Base-by-base conservation (phyloP, 2,888 invertebrate species). In the Dusona sp. region DNA sequence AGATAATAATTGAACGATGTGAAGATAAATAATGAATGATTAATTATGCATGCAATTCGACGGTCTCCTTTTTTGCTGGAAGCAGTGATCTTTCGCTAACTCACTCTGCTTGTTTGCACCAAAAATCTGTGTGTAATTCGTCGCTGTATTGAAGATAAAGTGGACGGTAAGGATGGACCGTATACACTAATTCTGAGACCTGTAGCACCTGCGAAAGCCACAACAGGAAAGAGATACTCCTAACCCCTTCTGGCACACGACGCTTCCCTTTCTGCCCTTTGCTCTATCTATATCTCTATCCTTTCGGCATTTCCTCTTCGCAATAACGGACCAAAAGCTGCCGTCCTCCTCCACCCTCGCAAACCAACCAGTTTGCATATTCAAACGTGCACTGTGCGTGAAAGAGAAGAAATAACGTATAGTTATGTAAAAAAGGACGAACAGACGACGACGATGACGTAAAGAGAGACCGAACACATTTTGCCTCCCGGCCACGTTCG, bases 291-390 rank as follows among this genome's bases (percentile, higher is more conserved):
- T 51, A n/a, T 73, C 48, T 65, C 25, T 13, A 42, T 73, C 73
- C 25, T 79, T 36, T 73, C 54, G 74, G 68, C 65, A 70, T 68
- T 25, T 78, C 45, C 70, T 57, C 25, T n/a, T 22, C n/a, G 82
- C 78, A 79, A 78, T 84, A 78, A 77, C 87, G 74, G 82, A 79
- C 78, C 83, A 73, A 57, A 84, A 80, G 54, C 74, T 74, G 81
- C 67, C 83, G 81, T 68, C 77, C 80, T 88, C 87, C 84, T 86
- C 83, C 83, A 79, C 83, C 79, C 73, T 84, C 29, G 83, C 87
- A 85, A 85, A 88, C 87, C 57, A 57, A 64, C 45, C 88, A 90
- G 90, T 92, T 92, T 92, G 92, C 92, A 92, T 92, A 92, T 92
- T 92, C 91, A 92, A 91, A 91, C 89, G 88, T 89, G 87, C 85